These are phyloP conservation scores for Rhodeus uyekii DNA, from an alignment of 2,797 vertebrate species.

Conservation along the genomic window DNA sequence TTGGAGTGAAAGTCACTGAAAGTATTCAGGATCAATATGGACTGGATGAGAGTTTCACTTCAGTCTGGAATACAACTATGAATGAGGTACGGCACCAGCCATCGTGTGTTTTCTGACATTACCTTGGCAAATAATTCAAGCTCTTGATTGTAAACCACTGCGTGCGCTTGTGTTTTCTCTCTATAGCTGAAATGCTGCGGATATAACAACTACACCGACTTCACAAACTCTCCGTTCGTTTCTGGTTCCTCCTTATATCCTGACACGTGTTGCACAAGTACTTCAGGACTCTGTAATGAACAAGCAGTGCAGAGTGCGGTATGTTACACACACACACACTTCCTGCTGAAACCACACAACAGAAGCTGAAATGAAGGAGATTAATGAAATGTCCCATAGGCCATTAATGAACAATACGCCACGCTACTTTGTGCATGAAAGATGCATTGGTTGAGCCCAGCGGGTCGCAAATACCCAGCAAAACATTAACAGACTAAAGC, in stretches of 20 bases:
- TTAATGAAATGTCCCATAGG: no score
- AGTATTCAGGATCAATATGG: slow-evolving; percentile 64
- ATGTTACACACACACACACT: slow-evolving; percentile 45
- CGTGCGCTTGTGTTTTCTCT: neutral
- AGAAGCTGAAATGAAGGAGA: neutral
- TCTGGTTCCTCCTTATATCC: neutral
- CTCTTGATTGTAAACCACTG: no score
- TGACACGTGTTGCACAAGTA: slow-evolving; percentile 55
- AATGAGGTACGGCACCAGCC: slow-evolving; percentile 58
- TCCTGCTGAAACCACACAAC: neutral
- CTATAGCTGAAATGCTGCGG: slow-evolving; percentile 77
- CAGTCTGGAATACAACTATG: slow-evolving; percentile 76
- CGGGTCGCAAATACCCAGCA: neutral
- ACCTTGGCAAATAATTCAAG: neutral
- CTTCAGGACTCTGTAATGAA: accelerated
- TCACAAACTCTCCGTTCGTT: slow-evolving; percentile 61
- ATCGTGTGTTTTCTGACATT: neutral
- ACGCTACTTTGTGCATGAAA: neutral
- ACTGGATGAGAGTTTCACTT: neutral
- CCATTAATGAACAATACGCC: neutral
- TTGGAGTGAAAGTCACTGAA: slow-evolving; percentile 46
- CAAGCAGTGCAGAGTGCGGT: accelerated
- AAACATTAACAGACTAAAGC: neutral
- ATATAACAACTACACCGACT: slow-evolving; percentile 75
- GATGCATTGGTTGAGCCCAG: neutral